phyloP scores from a whole-genome alignment of 2,113 vertebrate species.

The Neodontobutis hainanensis region DNA sequence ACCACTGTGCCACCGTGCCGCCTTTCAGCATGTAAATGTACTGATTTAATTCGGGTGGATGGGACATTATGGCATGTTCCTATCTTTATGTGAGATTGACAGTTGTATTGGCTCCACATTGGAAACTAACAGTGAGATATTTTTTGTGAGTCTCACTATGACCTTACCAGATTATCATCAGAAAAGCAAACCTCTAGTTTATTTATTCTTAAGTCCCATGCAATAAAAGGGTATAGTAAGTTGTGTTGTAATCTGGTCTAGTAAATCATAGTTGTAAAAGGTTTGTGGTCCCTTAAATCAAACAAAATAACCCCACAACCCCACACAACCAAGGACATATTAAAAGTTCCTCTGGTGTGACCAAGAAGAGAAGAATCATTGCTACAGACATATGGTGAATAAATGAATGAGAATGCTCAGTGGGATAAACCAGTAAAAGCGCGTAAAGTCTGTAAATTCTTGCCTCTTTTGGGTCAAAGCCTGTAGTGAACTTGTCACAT shows the following conservation, averaged over 20 bases:
- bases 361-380: too few species aligned
- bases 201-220: neutral
- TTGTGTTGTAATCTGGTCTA: too few species aligned
- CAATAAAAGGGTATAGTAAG: neutral
- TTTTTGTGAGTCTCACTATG: too few species aligned
- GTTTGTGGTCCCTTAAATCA: neutral
- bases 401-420: slow-evolving; percentile 10
- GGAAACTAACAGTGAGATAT: too few species aligned
- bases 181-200: neutral
- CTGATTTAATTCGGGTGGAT: too few species aligned
- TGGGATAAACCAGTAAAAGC: neutral
- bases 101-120: too few species aligned
- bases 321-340: neutral
- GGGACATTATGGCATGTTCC: too few species aligned
- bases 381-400: too few species aligned
- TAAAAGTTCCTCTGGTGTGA: neutral
- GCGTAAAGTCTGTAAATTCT: slow-evolving; percentile 15
- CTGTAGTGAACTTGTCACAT: slow-evolving; percentile 32
- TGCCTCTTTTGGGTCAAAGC: slow-evolving; percentile 12
- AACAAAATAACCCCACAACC: neutral
- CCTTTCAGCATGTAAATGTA: too few species aligned
- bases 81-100: too few species aligned
- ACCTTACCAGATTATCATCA: too few species aligned
- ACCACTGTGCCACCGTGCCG: too few species aligned
- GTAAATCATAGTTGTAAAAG: slow-evolving; percentile 8